Base-by-base conservation (phyloP, 2,888 invertebrate genomes). In the Cylindroiulus punctatus region DNA sequence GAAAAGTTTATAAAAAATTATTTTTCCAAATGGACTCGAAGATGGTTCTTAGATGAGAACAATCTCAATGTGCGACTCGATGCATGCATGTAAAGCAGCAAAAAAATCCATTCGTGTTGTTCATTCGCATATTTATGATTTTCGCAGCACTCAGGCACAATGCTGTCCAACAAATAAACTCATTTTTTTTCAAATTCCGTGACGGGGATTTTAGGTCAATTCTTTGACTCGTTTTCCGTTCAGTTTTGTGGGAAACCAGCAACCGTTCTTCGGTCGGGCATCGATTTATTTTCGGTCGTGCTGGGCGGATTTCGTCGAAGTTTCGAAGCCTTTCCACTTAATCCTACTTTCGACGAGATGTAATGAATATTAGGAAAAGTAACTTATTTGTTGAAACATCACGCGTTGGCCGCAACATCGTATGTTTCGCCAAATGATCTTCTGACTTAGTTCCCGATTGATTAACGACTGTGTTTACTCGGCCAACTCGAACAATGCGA, bases 341-440 rank as follows among this genome's bases (percentile, higher is more conserved):
- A 76, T 76, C 76, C 76, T 76, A 30, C 76, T 76, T 76, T 76
- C 30, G 76, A 76, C 76, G 30, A 44, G 83, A 17, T n/a, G 44
- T 83, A 83, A 83, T 83, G 83, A 83, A 83, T 44, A 83, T 42
- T 83, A 42, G 83, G 83, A 83, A 83, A 83, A 83, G 83, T 83
- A 44, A 40, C 83, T 44, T 83, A 83, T 44, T 83, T 83, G 83
- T 83, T 83, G 42, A 83, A 83, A 83, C 83, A 83, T 42, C 83
- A 83, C 83, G 83, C 83, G 83, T 83, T 83, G 40, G 83, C 42
- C 44, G 42, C 83, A 83, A 12, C 26, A 19, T 42, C 83, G 83
- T 44, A 83, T 44, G 44, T 83, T 83, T 42, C 42, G 40, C 83
- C 44, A 83, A 83, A 83, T 83, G 83, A 83, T 83, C 83, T 40